These are phyloP conservation scores for Carcharodon carcharias DNA, from an alignment of 2,797 vertebrate species.

Conservation along the genomic window DNA sequence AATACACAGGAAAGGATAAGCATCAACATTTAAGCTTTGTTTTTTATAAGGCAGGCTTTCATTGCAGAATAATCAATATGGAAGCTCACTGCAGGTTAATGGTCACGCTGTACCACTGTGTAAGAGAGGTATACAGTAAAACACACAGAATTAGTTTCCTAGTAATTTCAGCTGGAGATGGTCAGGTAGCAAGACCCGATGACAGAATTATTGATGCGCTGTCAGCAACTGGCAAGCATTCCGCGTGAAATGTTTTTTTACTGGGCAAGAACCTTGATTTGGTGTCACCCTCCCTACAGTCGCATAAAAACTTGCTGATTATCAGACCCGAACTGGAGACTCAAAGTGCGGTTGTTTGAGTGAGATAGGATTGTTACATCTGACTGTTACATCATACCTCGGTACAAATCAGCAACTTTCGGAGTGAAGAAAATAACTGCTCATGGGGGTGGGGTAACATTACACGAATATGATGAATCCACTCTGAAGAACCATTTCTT, in stretches of 20 bases:
- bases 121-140: not conserved
- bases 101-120: not conserved
- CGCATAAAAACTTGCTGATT: not conserved
- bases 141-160: not conserved
- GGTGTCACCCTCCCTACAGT: not conserved
- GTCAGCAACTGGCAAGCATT: not conserved
- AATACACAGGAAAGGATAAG: not conserved
- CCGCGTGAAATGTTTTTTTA: not conserved
- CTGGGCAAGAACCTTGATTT: not conserved
- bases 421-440: conserved; percentile 33
- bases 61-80: conserved; percentile 3
- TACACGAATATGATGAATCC: conserved; percentile 27
- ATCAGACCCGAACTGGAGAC: not conserved
- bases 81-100: not conserved
- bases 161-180: not conserved
- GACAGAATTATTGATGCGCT: not conserved
- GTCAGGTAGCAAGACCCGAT: not conserved
- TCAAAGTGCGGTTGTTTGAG: not conserved
- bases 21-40: not conserved
- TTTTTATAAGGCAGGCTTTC: not conserved
- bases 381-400: conserved; percentile 5
- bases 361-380: not conserved
- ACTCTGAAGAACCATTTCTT: conserved; percentile 22
- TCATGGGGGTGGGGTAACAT: conserved; percentile 11
- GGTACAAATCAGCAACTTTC: not conserved